These are phyloP conservation scores for Pristionchus mayeri DNA, from an alignment of 2,888 invertebrate genomes.

Conservation along the genomic window DNA sequence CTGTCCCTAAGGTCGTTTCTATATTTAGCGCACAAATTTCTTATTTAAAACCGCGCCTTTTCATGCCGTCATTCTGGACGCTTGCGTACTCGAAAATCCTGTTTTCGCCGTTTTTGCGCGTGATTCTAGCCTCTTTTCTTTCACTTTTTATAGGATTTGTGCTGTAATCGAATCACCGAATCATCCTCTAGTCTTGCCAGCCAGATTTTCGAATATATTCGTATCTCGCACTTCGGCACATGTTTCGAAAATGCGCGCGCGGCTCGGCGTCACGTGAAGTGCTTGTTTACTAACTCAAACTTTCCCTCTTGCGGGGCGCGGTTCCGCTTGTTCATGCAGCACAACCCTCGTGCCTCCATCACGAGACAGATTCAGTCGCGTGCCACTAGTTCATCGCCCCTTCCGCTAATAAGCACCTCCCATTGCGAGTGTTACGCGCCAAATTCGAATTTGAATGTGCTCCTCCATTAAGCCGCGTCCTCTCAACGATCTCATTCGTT, in stretches of 20 bases:
- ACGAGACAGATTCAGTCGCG: background rate
- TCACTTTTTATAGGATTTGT: background rate
- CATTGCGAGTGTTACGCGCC: background rate
- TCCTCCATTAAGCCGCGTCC: no score
- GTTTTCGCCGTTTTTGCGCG: constrained; percentile 33
- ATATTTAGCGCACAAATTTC: background rate
- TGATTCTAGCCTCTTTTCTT: background rate
- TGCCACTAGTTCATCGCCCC: background rate
- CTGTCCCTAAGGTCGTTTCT: no score
- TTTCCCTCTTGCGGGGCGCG: constrained; percentile 34
- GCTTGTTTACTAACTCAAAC: constrained; percentile 35
- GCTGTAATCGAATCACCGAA: no score
- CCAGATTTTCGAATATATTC: constrained; percentile 12
- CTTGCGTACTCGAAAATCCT: constrained; percentile 24
- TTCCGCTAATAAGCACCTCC: background rate
- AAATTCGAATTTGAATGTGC: constrained; percentile 17
- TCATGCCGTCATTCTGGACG: background rate
- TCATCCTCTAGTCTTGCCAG: background rate
- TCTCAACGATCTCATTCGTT: background rate
- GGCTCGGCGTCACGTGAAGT: constrained; percentile 33
- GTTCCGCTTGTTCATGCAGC: constrained; percentile 25
- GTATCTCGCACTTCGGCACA: background rate
- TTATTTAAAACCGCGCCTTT: constrained; percentile 14
- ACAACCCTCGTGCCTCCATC: constrained; percentile 7
- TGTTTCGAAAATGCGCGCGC: constrained; percentile 39